Evolutionary conservation across 2,797 vertebrate genomes (phyloP).

Genomic region (Diglossa cyanea): DNA sequence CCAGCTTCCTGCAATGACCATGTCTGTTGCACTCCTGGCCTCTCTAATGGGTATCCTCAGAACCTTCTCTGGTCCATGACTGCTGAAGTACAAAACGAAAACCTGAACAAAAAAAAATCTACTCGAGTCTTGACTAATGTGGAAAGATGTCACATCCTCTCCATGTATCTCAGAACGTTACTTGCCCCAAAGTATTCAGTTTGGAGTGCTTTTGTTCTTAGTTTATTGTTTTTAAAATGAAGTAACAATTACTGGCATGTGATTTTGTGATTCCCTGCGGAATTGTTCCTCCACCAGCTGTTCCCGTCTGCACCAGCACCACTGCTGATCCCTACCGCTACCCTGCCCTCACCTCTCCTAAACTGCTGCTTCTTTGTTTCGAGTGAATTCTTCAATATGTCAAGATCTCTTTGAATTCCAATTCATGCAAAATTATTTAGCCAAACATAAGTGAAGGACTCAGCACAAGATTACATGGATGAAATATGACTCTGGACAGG

Average conservation of each 20-base stretch:
- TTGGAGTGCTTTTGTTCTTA: not conserved
- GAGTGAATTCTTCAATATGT: not conserved
- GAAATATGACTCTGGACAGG: not conserved
- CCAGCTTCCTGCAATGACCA: not conserved
- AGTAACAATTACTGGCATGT: not conserved
- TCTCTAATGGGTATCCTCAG: not conserved
- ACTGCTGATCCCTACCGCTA: not conserved
- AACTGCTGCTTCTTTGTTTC: not conserved
- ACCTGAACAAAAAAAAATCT: not conserved
- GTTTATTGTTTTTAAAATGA: not conserved
- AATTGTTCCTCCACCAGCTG: not conserved
- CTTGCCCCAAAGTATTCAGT: not conserved
- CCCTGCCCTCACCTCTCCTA: not conserved
- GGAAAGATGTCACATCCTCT: not conserved
- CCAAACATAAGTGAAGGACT: not conserved
- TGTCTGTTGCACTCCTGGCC: not conserved
- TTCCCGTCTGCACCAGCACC: fast-evolving
- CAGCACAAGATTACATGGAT: fast-evolving
- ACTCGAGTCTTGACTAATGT: not conserved
- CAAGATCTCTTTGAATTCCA: not conserved
- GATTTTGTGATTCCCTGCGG: not conserved
- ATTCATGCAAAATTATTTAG: not conserved
- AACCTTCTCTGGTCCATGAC: not conserved
- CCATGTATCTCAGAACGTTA: not conserved
- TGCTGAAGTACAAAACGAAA: not conserved